phyloP scores from a whole-genome alignment of 2,888 invertebrate genomes.

The Rhagophthalmus giganteus region DNA sequence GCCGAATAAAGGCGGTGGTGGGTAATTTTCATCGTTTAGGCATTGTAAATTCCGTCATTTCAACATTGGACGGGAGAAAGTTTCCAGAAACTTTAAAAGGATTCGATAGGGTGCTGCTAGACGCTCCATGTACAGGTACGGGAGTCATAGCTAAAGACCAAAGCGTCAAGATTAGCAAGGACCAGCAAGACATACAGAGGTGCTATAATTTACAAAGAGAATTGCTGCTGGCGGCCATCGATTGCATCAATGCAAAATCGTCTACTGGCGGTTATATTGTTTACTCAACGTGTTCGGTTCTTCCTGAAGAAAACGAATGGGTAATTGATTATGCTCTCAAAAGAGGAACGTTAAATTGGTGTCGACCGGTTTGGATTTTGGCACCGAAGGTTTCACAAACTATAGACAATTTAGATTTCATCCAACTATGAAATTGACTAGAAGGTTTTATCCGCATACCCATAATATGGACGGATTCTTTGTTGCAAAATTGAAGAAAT shows the following conservation, averaged over 20 bases:
- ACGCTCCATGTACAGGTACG: constrained; percentile 98
- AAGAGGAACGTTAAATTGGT: constrained; percentile 93
- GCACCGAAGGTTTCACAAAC: constrained; percentile 90
- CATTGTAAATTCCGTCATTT: constrained; percentile 89
- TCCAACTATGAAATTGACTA: constrained; percentile 83
- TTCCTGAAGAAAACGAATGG: constrained; percentile 98
- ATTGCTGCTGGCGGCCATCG: constrained; percentile 93
- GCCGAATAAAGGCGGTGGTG: constrained; percentile 87
- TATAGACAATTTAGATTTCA: constrained; percentile 86
- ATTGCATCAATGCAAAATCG: constrained; percentile 91
- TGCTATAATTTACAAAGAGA: constrained; percentile 93
- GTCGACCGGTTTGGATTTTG: constrained; percentile 92
- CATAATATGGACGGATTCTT: constrained; percentile 99
- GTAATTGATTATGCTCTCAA: constrained; percentile 94
- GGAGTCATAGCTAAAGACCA: constrained; percentile 98
- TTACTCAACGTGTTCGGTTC: constrained; percentile 97
- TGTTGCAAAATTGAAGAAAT: constrained; percentile 97
- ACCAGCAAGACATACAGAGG: constrained; percentile 84
- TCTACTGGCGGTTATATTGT: constrained; percentile 92
- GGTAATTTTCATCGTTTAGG: constrained; percentile 97
- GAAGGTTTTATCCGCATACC: constrained; percentile 94
- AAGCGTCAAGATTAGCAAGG: constrained; percentile 91
- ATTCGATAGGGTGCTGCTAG: constrained; percentile 93
- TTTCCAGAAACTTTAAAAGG: constrained; percentile 79
- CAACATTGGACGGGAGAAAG: constrained; percentile 86